Percentiles rank a stretch among this genome's conserved stretches.
These are phyloP conservation scores for Morpho achilles DNA, from an alignment of 2,888 invertebrate genomes.

Conservation along the genomic window DNA sequence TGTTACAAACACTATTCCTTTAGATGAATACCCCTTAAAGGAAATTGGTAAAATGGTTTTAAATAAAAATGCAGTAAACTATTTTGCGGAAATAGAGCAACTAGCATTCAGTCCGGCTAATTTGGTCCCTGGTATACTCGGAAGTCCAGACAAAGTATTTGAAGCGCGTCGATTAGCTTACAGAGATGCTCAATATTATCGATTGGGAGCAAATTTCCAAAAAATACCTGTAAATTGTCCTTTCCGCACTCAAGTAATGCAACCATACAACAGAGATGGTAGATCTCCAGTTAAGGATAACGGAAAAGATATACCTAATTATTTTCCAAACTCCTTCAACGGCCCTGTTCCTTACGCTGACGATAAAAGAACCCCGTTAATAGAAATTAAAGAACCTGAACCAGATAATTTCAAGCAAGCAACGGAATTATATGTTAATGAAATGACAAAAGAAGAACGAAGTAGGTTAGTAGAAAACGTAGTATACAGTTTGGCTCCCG, in stretches of 20 bases:
- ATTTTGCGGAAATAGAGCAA: constrained; percentile 95
- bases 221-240: constrained; percentile 97
- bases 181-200: constrained; percentile 88
- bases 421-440: constrained; percentile 87
- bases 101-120: constrained; percentile 92
- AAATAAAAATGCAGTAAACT: constrained; percentile 92
- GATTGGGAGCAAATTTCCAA: constrained; percentile 93
- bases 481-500: constrained; percentile 84
- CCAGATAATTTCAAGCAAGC: constrained; percentile 94
- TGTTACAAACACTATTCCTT: constrained; percentile 91
- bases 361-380: constrained; percentile 71
- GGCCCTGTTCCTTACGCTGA: constrained; percentile 86
- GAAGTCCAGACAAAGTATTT: constrained; percentile 94
- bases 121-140: constrained; percentile 92
- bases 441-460: constrained; percentile 84
- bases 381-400: constrained; percentile 83
- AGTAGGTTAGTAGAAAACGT: constrained; percentile 89
- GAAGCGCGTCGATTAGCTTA: constrained; percentile 91
- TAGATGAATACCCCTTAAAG: constrained; percentile 86
- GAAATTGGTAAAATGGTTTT: constrained; percentile 90
- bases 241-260: constrained; percentile 76
- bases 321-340: constrained; percentile 95
- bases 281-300: constrained; percentile 86
- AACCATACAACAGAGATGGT: constrained; percentile 93
- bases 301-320: constrained; percentile 93